Conservation (phyloP, 2,797 vertebrate genomes). For the Danio tinwini region DNA sequence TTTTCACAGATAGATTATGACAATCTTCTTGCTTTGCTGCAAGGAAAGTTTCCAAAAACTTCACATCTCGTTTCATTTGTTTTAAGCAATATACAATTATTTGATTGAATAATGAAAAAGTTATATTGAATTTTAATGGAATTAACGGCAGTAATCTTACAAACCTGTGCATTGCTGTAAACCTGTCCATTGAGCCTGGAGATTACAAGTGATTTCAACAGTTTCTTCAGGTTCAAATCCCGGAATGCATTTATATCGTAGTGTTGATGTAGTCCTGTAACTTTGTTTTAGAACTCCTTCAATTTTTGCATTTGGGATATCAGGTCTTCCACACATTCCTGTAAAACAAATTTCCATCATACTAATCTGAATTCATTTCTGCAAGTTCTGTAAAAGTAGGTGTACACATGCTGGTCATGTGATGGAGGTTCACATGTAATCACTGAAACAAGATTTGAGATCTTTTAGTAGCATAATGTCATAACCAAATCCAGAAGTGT, state of each 20-base stretch:
- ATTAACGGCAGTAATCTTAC: too few relatives aligned
- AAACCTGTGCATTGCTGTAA: too few relatives aligned
- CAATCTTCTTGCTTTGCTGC: too few relatives aligned
- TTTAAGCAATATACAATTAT: neutral
- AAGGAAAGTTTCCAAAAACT: too few relatives aligned
- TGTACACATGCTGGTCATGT: accelerated
- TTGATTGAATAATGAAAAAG: neutral
- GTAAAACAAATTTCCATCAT: neutral
- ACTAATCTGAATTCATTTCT: neutral
- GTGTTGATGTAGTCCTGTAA: neutral
- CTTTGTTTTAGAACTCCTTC: accelerated
- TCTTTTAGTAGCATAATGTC: neutral
- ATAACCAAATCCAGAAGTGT: slow-evolving; percentile 43
- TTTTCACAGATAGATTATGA: too few relatives aligned
- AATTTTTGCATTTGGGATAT: neutral
- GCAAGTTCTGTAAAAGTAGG: neutral
- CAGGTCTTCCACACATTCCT: neutral
- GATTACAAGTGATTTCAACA: too few relatives aligned
- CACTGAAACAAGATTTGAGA: slow-evolving; percentile 58
- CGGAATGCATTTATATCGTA: too few relatives aligned
- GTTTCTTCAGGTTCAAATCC: too few relatives aligned
- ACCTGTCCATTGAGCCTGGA: too few relatives aligned
- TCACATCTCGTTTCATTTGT: neutral
- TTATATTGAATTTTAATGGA: too few relatives aligned
- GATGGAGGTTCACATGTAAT: slow-evolving; percentile 48